These are phyloP conservation scores for Gallinago jamesoni DNA, from an alignment of 2,113 vertebrate genomes.

Conservation along the genomic window DNA sequence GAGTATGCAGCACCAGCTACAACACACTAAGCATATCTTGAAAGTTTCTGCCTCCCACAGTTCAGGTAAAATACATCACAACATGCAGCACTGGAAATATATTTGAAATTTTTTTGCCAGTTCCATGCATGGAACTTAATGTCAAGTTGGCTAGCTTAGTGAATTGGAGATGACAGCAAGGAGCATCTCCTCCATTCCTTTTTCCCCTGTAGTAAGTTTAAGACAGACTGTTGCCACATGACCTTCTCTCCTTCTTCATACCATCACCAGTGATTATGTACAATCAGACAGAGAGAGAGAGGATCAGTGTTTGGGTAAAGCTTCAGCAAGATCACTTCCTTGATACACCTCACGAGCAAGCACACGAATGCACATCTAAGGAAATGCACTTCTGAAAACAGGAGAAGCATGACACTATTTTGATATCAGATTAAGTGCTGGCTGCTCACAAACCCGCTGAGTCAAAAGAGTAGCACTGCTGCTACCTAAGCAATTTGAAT, in stretches of 20 bases:
- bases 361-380: neutral
- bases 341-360: fast-evolving
- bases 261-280: neutral
- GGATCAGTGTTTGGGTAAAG: neutral
- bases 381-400: neutral
- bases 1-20: neutral
- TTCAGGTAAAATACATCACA: neutral
- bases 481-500: neutral
- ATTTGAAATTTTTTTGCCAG: neutral
- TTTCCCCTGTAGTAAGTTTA: neutral
- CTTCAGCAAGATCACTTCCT: neutral
- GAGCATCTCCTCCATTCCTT: neutral
- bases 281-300: neutral
- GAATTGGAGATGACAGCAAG: neutral
- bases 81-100: neutral
- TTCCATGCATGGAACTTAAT: neutral
- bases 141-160: neutral
- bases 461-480: neutral
- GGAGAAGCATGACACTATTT: neutral
- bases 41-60: neutral
- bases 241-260: neutral
- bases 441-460: neutral
- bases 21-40: neutral
- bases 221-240: neutral
- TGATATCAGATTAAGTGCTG: neutral